Percentiles rank a stretch among this genome's conserved stretches.
phyloP scores from a whole-genome alignment of 1,140 invertebrate genomes.

The Trissolcus basalis region DNA sequence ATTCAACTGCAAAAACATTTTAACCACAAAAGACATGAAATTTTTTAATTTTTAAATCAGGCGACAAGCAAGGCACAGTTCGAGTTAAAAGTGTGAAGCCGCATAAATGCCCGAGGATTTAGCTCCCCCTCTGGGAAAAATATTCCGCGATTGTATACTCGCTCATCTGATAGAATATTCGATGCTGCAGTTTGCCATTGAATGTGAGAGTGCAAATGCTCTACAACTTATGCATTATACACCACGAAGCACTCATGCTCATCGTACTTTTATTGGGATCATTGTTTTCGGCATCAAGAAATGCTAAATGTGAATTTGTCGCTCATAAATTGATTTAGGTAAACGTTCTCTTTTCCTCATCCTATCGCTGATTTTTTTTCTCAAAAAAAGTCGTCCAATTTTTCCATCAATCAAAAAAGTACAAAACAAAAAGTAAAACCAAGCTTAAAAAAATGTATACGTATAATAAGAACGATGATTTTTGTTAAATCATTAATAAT shows the following conservation, averaged over 20 bases:
- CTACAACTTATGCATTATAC: constrained; percentile 30
- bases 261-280: constrained; percentile 20
- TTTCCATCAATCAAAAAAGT: too few relatives aligned
- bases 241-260: constrained; percentile 26
- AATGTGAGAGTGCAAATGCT: constrained; percentile 11
- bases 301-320: constrained; percentile 20
- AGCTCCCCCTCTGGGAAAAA: constrained; percentile 31
- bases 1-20: too few relatives aligned
- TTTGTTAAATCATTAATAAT: too few relatives aligned
- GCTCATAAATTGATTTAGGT: neutral
- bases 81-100: constrained; percentile 13
- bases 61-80: neutral
- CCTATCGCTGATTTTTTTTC: too few relatives aligned
- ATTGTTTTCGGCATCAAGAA: constrained; percentile 26
- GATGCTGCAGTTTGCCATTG: constrained; percentile 19
- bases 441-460: too few relatives aligned
- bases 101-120: constrained; percentile 27
- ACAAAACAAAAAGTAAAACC: too few relatives aligned
- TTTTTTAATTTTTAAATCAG: neutral
- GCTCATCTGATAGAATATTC: constrained; percentile 36
- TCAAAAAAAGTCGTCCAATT: too few relatives aligned
- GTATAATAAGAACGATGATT: too few relatives aligned
- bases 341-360: too few relatives aligned
- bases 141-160: constrained; percentile 26
- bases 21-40: too few relatives aligned